Conservation (phyloP, 1,140 invertebrate genomes). For the Chionoecetes opilio region DNA sequence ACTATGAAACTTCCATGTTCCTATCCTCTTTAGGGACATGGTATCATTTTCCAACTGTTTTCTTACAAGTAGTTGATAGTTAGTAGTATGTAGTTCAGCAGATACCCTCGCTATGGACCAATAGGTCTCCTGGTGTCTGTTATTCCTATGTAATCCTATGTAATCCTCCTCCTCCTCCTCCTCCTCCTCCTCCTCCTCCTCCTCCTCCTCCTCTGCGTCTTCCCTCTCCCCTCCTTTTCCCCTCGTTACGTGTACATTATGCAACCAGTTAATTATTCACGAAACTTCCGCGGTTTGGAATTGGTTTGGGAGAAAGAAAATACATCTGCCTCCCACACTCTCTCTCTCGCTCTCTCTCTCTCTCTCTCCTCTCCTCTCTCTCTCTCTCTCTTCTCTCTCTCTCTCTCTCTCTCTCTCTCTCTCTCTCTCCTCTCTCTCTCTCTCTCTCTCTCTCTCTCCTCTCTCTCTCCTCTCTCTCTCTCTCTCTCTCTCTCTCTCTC, state of each 20-base stretch:
- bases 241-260: not conserved
- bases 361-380: not conserved
- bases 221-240: too few relatives aligned
- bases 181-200: too few relatives aligned
- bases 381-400: not conserved
- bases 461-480: not conserved
- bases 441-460: not conserved
- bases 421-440: not conserved
- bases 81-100: too few relatives aligned
- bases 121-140: too few relatives aligned
- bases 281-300: not conserved
- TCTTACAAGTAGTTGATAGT: too few relatives aligned
- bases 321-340: not conserved
- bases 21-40: too few relatives aligned
- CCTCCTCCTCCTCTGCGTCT: not conserved
- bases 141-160: too few relatives aligned
- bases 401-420: not conserved
- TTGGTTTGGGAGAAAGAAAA: not conserved
- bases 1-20: too few relatives aligned
- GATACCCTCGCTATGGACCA: too few relatives aligned
- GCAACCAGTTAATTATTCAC: constrained; percentile 20
- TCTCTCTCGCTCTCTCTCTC: not conserved
- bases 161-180: not conserved
- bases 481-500: constrained; percentile 24
- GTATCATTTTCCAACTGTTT: too few relatives aligned